These are phyloP conservation scores for Caenorhabditis afra DNA, from an alignment of 2,888 invertebrate genomes.

Conservation along the genomic window DNA sequence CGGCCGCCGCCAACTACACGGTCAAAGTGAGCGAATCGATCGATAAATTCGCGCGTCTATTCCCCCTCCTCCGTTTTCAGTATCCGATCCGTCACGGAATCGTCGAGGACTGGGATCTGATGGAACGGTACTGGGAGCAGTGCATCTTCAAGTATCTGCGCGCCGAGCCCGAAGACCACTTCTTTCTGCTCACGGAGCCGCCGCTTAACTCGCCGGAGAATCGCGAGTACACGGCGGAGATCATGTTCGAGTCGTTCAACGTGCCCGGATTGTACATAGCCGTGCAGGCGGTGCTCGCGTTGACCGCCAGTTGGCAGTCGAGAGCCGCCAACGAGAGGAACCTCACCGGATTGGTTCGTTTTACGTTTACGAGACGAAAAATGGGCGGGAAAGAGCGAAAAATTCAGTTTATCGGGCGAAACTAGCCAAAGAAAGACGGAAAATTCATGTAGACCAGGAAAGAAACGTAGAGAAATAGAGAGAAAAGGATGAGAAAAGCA, in stretches of 20 bases:
- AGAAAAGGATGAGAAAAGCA: too few relatives aligned
- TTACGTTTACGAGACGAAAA: not conserved
- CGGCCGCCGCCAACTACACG: constrained; percentile 91
- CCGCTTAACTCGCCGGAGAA: constrained; percentile 99
- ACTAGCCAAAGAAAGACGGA: too few relatives aligned
- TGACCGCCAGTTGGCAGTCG: constrained; percentile 98
- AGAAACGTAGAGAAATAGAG: too few relatives aligned
- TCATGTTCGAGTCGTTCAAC: constrained; percentile 99
- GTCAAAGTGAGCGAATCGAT: constrained; percentile 86
- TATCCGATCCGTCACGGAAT: constrained; percentile 99
- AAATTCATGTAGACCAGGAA: too few relatives aligned
- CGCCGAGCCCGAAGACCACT: constrained; percentile 99
- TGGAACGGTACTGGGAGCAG: constrained; percentile 98
- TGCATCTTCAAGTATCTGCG: constrained; percentile 98
- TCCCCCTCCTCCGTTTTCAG: constrained; percentile 84
- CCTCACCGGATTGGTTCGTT: constrained; percentile 87
- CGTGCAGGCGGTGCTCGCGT: constrained; percentile 97
- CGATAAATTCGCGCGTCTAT: not conserved
- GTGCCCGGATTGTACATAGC: constrained; percentile 99
- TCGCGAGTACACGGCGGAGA: constrained; percentile 88
- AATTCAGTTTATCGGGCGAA: not conserved
- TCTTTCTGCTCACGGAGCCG: constrained; percentile 95
- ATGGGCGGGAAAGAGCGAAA: not conserved
- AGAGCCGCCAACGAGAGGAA: constrained; percentile 91
- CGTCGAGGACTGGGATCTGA: constrained; percentile 99